Percentiles rank a stretch among this genome's conserved stretches.
These are phyloP conservation scores for Invenusta paracnida DNA, from an alignment of 2,888 invertebrate species.

Conservation along the genomic window DNA sequence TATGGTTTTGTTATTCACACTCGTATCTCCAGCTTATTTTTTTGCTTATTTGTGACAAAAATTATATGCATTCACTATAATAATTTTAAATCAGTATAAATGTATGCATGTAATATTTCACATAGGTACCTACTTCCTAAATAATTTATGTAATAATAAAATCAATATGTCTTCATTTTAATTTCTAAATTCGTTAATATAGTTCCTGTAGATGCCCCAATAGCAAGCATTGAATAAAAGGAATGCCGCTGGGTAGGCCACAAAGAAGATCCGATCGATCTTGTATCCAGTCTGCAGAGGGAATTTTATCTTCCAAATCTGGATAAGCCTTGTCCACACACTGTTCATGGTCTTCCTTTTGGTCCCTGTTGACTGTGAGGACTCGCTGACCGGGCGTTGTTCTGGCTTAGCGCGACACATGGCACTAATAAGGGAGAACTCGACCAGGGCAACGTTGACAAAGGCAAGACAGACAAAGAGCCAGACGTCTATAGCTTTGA, in stretches of 20 bases:
- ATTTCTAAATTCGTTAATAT: not conserved
- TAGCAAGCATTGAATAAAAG: slow-evolving; percentile 19
- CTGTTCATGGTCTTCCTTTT: not conserved
- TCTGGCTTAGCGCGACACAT: too few relatives aligned
- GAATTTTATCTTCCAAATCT: not conserved
- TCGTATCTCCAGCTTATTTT: too few relatives aligned
- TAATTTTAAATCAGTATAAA: too few relatives aligned
- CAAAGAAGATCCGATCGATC: slow-evolving; percentile 25
- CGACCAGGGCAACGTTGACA: slow-evolving; percentile 43
- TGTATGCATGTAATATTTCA: too few relatives aligned
- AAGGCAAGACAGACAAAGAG: slow-evolving; percentile 43
- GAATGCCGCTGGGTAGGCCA: slow-evolving; percentile 11
- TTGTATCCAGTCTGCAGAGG: not conserved
- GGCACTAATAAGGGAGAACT: slow-evolving; percentile 43
- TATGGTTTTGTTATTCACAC: too few relatives aligned
- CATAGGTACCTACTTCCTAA: too few relatives aligned
- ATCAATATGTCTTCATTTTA: too few relatives aligned
- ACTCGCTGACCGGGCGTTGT: not conserved
- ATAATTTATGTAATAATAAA: too few relatives aligned
- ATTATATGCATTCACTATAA: too few relatives aligned
- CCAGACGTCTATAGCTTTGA: slow-evolving; percentile 44
- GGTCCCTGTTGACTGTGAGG: not conserved
- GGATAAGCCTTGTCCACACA: not conserved
- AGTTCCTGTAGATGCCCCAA: slow-evolving; percentile 6
- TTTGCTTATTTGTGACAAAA: too few relatives aligned